Conservation (phyloP, 2,888 invertebrate genomes). For the Apocheima hispidaria region DNA sequence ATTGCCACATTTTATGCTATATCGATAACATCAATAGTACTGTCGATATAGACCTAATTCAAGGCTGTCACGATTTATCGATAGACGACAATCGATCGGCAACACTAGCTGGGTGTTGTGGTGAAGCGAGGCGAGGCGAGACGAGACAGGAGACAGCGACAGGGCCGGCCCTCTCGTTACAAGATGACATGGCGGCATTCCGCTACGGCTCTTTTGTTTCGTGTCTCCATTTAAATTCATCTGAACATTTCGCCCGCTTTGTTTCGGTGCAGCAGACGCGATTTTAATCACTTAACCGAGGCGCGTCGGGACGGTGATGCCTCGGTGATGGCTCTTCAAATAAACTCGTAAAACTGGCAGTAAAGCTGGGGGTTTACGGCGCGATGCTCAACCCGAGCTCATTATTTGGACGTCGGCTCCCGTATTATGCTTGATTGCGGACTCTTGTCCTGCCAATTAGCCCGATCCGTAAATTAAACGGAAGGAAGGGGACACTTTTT, state of each 20-base stretch:
- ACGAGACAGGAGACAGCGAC: constrained; percentile 34
- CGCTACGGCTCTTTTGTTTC: constrained; percentile 62
- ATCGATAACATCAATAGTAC: no score
- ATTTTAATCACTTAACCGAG: constrained; percentile 81
- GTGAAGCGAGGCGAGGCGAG: constrained; percentile 24
- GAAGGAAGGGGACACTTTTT: constrained; percentile 49
- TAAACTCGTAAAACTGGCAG: constrained; percentile 64
- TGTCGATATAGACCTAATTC: no score
- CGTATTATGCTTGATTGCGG: constrained; percentile 59
- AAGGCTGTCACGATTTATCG: no score
- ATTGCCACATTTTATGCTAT: no score
- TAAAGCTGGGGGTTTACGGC: constrained; percentile 61
- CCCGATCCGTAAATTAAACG: constrained; percentile 59
- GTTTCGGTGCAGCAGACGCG: constrained; percentile 68
- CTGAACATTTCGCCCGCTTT: constrained; percentile 73
- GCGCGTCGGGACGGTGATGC: constrained; percentile 56
- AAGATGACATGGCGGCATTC: constrained; percentile 61
- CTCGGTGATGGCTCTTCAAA: constrained; percentile 55
- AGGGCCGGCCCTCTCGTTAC: constrained; percentile 54
- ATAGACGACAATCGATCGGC: no score
- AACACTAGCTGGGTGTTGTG: not conserved
- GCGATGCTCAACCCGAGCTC: constrained; percentile 54
- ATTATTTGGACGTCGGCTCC: constrained; percentile 61
- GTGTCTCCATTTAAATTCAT: constrained; percentile 78
- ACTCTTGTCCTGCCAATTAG: constrained; percentile 63